These are phyloP conservation scores for Talpa occidentalis DNA, from an alignment of 2,113 vertebrate genomes.

Conservation along the genomic window DNA sequence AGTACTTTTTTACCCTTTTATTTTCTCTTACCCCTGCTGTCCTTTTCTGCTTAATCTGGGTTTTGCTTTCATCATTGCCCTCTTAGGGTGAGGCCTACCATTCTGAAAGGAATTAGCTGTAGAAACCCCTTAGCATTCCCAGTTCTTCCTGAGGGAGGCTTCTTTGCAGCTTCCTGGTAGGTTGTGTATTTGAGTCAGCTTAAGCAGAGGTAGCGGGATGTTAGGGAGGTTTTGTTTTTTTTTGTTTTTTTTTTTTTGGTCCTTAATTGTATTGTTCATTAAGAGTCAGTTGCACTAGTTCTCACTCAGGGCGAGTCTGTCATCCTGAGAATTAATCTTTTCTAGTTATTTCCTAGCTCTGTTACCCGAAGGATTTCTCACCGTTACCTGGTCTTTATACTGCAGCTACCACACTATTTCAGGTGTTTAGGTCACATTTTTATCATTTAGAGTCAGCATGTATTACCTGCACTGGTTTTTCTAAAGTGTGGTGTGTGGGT, in stretches of 20 bases:
- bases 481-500: background rate
- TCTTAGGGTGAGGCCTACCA: background rate
- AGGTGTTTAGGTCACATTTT: background rate
- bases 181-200: background rate
- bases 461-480: background rate
- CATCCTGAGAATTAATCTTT: slow-evolving; percentile 14
- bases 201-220: background rate
- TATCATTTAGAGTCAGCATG: background rate
- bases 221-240: too few species aligned
- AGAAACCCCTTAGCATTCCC: background rate
- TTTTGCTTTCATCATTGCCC: background rate
- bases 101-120: background rate
- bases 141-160: background rate
- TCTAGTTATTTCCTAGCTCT: slow-evolving; percentile 8
- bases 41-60: background rate
- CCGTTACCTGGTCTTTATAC: background rate
- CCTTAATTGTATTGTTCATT: background rate
- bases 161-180: background rate
- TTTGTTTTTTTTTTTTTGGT: too few species aligned
- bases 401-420: background rate
- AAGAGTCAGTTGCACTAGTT: background rate
- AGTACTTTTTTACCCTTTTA: background rate
- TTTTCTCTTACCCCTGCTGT: background rate
- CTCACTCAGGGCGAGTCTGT: background rate
- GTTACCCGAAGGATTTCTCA: background rate